A percentile compares a stretch with the other conserved stretches of the same genome.
Evolutionary conservation across 2,888 invertebrate species (phyloP).

Genomic region (Drosophila percnosoma): DNA sequence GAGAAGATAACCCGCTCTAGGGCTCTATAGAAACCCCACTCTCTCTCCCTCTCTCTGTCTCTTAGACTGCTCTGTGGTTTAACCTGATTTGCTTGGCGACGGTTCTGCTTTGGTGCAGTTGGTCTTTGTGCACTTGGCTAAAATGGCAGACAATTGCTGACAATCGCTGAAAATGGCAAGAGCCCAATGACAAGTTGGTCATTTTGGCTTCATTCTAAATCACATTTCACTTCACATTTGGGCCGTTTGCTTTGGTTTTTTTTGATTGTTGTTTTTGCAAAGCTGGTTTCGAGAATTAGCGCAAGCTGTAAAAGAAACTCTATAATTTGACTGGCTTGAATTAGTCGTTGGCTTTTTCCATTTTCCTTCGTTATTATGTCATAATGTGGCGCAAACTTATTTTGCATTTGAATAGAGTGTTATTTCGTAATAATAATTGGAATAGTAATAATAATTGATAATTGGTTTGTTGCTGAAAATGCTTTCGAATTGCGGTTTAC

Average conservation of each 20-base stretch:
- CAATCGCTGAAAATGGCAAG: slow-evolving; percentile 17
- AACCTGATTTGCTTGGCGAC: slow-evolving; percentile 47
- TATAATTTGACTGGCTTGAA: slow-evolving; percentile 1
- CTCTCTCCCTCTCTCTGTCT: not conserved
- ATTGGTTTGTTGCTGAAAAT: not conserved
- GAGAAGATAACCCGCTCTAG: slow-evolving; percentile 20
- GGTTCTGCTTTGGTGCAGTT: slow-evolving; percentile 16
- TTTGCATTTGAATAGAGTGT: not conserved
- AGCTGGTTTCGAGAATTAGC: slow-evolving; percentile 6
- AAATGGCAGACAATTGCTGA: slow-evolving; percentile 42
- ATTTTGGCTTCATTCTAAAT: slow-evolving; percentile 42
- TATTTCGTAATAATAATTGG: slow-evolving; percentile 1
- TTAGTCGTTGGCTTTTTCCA: not conserved
- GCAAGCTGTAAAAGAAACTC: not conserved
- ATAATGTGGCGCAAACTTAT: not conserved
- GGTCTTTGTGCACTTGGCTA: slow-evolving; percentile 9
- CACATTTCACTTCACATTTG: slow-evolving; percentile 44
- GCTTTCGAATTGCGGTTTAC: slow-evolving; percentile 2
- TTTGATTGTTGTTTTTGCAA: not conserved
- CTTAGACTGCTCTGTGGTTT: slow-evolving; percentile 3
- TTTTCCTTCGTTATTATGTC: not conserved
- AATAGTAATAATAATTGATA: not conserved
- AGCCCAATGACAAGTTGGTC: slow-evolving; percentile 47
- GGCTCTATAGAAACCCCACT: no score
- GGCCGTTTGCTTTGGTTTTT: slow-evolving; percentile 11